Percentiles rank a stretch among this genome's conserved stretches.
phyloP scores from a whole-genome alignment of 2,797 vertebrate species.

The Buphagus erythrorhynchus region DNA sequence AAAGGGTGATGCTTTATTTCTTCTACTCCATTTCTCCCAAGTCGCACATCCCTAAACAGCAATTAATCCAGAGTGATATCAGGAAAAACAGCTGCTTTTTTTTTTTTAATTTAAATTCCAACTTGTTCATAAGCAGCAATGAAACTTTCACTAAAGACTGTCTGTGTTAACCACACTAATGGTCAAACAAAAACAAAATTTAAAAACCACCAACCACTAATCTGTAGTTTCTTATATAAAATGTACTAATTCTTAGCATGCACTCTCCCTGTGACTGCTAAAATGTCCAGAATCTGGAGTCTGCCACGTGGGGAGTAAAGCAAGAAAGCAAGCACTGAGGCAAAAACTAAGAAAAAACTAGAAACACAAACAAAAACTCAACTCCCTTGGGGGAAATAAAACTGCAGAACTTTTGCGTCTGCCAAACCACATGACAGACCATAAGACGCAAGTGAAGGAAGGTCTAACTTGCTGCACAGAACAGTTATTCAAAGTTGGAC shows the following conservation, averaged over 20 bases:
- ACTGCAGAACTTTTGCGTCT: not conserved
- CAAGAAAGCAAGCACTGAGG: slow-evolving; percentile 36
- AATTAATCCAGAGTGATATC: slow-evolving; percentile 57
- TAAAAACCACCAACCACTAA: not conserved
- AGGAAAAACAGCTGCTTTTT: not conserved
- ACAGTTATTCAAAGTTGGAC: slow-evolving; percentile 54
- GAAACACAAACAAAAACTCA: slow-evolving; percentile 28
- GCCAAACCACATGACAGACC: slow-evolving; percentile 68
- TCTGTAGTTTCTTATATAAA: slow-evolving; percentile 13
- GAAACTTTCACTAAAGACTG: not conserved
- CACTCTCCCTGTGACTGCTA: not conserved
- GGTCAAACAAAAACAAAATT: not conserved
- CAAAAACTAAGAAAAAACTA: slow-evolving; percentile 46
- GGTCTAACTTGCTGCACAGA: slow-evolving; percentile 54
- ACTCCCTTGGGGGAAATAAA: not conserved
- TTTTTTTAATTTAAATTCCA: not conserved
- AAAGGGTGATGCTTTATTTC: slow-evolving; percentile 96
- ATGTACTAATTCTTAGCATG: not conserved
- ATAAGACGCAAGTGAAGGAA: slow-evolving; percentile 35
- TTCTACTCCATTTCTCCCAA: slow-evolving; percentile 94
- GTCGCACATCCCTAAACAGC: slow-evolving; percentile 90
- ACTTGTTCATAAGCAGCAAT: not conserved
- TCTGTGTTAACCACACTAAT: not conserved
- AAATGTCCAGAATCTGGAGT: slow-evolving; percentile 76
- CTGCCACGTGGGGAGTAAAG: slow-evolving; percentile 86